These are phyloP conservation scores for Eremobia ochroleuca DNA, from an alignment of 2,888 invertebrate species.

Conservation along the genomic window DNA sequence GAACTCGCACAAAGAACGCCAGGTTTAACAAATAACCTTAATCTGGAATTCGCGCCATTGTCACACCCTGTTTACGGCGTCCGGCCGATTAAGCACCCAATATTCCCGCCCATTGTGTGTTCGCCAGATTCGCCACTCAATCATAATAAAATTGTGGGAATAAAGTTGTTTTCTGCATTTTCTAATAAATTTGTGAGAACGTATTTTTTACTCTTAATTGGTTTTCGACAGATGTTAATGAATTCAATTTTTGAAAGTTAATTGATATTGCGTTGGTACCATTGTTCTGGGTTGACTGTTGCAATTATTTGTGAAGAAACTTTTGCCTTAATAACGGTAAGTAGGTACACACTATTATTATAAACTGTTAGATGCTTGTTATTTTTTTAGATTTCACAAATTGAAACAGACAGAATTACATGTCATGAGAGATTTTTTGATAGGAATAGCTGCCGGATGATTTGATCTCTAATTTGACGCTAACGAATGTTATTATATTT, in stretches of 20 bases:
- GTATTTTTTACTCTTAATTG: conserved; percentile 76
- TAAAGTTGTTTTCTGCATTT: conserved; percentile 81
- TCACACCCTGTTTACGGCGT: conserved; percentile 82
- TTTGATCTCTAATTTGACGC: conserved; percentile 8
- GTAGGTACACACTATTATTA: conserved; percentile 21
- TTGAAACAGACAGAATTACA: conserved; percentile 37
- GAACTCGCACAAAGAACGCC: conserved; percentile 80
- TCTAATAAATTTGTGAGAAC: conserved; percentile 86
- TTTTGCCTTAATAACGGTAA: conserved; percentile 47
- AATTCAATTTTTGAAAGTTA: conserved; percentile 76
- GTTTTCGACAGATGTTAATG: conserved; percentile 79
- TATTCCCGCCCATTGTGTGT: conserved; percentile 80
- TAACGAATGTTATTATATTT: conserved; percentile 13
- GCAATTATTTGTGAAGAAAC: conserved; percentile 60
- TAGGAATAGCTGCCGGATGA: neutral
- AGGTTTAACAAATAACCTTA: conserved; percentile 88
- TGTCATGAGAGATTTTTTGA: conserved; percentile 26
- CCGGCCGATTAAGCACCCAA: conserved; percentile 85
- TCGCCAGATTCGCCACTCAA: conserved; percentile 84
- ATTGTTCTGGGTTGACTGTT: conserved; percentile 70
- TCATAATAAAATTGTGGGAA: conserved; percentile 86
- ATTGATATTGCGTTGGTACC: conserved; percentile 69
- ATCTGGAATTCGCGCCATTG: conserved; percentile 81
- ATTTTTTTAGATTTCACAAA: conserved; percentile 37
- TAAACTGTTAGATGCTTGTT: conserved; percentile 32